Conservation (phyloP, 2,113 vertebrate species). For the Spea multiplicata region DNA sequence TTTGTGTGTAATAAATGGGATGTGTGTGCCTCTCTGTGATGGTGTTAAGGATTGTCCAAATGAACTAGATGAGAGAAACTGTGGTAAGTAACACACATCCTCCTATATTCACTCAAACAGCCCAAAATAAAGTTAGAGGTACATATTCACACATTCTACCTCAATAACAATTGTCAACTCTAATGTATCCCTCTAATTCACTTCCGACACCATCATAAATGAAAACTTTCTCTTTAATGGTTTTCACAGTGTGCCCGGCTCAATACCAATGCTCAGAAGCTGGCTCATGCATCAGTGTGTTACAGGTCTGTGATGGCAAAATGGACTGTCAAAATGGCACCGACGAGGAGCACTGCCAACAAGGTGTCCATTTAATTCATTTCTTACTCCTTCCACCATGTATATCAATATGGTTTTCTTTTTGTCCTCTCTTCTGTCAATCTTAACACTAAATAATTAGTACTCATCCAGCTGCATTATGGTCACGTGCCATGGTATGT, state of each 20-base stretch:
- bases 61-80: conserved; percentile 88
- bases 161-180: no score
- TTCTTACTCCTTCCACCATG: neutral
- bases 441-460: no score
- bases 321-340: conserved; percentile 75
- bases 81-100: conserved; percentile 67
- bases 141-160: no score
- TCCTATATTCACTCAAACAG: no score
- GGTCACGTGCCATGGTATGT: no score
- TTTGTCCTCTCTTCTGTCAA: no score
- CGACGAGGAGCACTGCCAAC: conserved; percentile 79
- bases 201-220: neutral
- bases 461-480: no score
- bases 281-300: conserved; percentile 80
- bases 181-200: neutral
- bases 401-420: no score
- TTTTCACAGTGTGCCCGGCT: conserved; percentile 78
- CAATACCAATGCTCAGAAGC: conserved; percentile 81
- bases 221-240: neutral
- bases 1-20: conserved; percentile 78
- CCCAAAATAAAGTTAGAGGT: no score
- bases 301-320: conserved; percentile 78
- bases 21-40: conserved; percentile 86
- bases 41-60: conserved; percentile 89
- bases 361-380: conserved; percentile 60